Percentiles rank a stretch among this genome's conserved stretches.
phyloP scores from a whole-genome alignment of 2,797 vertebrate species.

The Sebastes steindachneri region DNA sequence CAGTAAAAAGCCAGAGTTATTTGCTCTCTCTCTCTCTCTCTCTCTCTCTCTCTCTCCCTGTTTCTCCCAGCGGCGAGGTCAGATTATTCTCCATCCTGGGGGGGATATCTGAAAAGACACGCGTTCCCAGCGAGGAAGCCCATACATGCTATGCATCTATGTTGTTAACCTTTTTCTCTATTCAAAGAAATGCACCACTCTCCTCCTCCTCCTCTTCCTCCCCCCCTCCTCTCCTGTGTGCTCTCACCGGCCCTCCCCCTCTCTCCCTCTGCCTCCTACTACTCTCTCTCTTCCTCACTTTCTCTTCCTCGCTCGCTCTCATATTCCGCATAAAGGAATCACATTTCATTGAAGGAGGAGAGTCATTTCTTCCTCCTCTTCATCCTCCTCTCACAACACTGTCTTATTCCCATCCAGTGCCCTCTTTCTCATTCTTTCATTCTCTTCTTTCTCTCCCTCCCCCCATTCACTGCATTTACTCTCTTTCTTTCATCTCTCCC shows the following conservation, averaged over 20 bases:
- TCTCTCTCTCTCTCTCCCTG: neutral
- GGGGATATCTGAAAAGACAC: slow-evolving; percentile 19
- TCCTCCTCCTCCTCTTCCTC: slow-evolving; percentile 2
- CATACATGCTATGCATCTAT: slow-evolving; percentile 47
- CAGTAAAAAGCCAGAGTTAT: slow-evolving; percentile 77
- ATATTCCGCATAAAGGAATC: slow-evolving; percentile 81
- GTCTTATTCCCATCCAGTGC: slow-evolving; percentile 9
- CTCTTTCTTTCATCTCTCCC: slow-evolving; percentile 11
- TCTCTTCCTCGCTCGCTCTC: slow-evolving; percentile 63
- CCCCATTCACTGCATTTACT: slow-evolving; percentile 22
- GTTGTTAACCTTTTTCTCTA: slow-evolving; percentile 69
- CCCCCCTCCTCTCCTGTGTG: slow-evolving; percentile 27
- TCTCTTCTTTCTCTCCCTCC: neutral
- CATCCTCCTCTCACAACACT: slow-evolving; percentile 40
- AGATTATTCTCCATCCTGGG: slow-evolving; percentile 27
- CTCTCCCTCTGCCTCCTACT: slow-evolving; percentile 27
- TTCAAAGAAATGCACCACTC: slow-evolving; percentile 70
- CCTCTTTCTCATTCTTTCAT: neutral
- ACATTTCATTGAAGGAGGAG: slow-evolving; percentile 77
- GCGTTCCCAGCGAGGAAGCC: slow-evolving; percentile 4
- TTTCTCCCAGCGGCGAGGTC: slow-evolving; percentile 29
- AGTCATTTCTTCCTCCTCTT: slow-evolving; percentile 54
- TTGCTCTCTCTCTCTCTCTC: slow-evolving; percentile 27
- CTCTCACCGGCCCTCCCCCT: slow-evolving; percentile 47
- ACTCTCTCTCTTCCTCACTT: slow-evolving; percentile 33